Base-by-base conservation (phyloP, 2,888 invertebrate genomes). In the Phytoseiulus persimilis region DNA sequence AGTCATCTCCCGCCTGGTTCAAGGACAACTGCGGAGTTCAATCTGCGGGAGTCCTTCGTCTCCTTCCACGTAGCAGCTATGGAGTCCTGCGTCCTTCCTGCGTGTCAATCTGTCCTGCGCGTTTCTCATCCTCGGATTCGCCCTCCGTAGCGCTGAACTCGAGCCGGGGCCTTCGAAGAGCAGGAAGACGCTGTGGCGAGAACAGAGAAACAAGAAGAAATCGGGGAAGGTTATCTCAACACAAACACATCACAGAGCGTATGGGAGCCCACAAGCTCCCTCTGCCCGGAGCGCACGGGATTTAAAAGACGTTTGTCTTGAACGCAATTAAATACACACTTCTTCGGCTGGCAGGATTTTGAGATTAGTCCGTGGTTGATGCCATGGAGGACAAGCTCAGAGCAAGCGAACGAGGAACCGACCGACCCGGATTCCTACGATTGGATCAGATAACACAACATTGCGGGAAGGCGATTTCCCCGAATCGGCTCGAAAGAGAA, bases 291-390 rank as follows among this genome's bases (percentile, higher is more conserved):
- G 65, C 65, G 14, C 18, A 28, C 65, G 65, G 65, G 65, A 65
- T 65, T 65, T 65, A 65, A 65, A 65, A 65, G 65, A 65, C 65
- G 65, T 65, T 65, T 65, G 65, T 65, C 65, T 65, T 65, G 65
- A 65, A 65, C 65, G 65, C 65, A 65, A 65, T 65, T 65, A 65
- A 65, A 65, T 65, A 65, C 65, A 65, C 65, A 65, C 65, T 65
- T 65, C 65, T 65, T 65, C 65, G 28, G 65, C 65, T 65, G 9
- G 65, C 65, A 65, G 65, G 65, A 65, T 65, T 65, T 65, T 65
- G 65, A 65, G 65, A 65, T 65, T 65, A 65, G 65, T 65, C 65
- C 65, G 65, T 18, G 65, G 65, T 65, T 18, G 65, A 65, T 65
- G 65, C 65, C 65, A 28, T 2, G 65, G 65, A 65, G 65, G 39